Evolutionary conservation across 2,113 vertebrate genomes (phyloP).

Genomic region (Brienomyrus longianalis): DNA sequence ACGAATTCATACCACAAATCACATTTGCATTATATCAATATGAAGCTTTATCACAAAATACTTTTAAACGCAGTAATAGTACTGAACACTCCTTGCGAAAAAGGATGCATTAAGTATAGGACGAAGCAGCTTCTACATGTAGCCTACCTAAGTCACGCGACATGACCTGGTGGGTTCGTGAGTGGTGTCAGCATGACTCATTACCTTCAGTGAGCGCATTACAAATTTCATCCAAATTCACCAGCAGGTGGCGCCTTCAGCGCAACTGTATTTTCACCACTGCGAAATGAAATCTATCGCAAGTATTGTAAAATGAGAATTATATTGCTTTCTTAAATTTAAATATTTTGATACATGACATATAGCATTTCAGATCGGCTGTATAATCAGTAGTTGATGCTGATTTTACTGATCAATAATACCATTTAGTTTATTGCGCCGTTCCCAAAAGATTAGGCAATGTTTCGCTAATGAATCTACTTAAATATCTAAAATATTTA

Average conservation of each 20-base stretch:
- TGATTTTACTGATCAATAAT: background rate
- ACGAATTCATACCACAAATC: background rate
- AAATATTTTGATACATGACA: background rate
- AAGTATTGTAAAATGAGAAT: background rate
- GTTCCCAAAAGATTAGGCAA: background rate
- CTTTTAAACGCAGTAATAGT: background rate
- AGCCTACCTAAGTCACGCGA: background rate
- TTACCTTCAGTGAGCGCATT: background rate
- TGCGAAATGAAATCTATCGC: background rate
- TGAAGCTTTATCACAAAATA: background rate
- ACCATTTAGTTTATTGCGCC: background rate
- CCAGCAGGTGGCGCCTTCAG: conserved; percentile 13
- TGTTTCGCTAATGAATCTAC: background rate
- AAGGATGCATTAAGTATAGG: background rate
- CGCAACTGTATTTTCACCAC: background rate
- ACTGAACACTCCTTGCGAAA: background rate
- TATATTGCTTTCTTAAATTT: background rate
- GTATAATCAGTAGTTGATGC: background rate
- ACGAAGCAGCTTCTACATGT: background rate
- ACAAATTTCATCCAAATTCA: background rate
- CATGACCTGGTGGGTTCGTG: background rate
- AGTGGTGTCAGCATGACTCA: background rate
- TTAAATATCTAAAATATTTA: background rate
- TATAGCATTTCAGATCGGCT: background rate
- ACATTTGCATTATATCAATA: background rate